Percentiles rank a stretch among this genome's conserved stretches.
Evolutionary conservation across 2,888 invertebrate genomes (phyloP).

Genomic region (Notodonta dromedarius): DNA sequence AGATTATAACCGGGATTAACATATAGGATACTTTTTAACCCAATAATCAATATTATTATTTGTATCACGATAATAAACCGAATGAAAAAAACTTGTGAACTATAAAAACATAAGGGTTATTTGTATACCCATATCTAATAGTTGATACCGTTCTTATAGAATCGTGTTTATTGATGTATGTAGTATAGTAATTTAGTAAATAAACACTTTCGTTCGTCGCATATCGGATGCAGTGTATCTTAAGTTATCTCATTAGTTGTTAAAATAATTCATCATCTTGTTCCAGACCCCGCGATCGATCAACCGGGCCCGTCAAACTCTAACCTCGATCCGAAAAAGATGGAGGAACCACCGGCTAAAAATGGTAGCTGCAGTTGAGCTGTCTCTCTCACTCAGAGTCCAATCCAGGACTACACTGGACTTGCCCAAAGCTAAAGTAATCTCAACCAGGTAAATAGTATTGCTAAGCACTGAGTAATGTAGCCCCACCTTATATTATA

Average conservation of each 20-base stretch:
- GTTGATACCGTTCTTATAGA: too few relatives aligned
- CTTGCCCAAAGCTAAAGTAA: slow-evolving; percentile 79
- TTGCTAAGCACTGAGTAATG: slow-evolving; percentile 68
- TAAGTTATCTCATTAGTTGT: too few relatives aligned
- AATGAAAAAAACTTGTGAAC: background rate
- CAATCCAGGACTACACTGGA: slow-evolving; percentile 55
- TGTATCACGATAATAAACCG: too few relatives aligned
- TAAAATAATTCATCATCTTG: slow-evolving; percentile 6
- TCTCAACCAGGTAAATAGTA: slow-evolving; percentile 75
- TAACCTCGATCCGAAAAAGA: slow-evolving; percentile 52
- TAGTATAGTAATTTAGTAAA: too few relatives aligned
- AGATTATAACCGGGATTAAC: too few relatives aligned
- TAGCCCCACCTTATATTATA: slow-evolving; percentile 55
- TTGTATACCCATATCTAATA: too few relatives aligned
- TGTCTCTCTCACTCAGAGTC: slow-evolving; percentile 55
- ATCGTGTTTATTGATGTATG: too few relatives aligned
- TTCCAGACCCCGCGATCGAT: slow-evolving; percentile 62
- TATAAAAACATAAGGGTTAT: too few relatives aligned
- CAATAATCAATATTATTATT: too few relatives aligned
- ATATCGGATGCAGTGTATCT: too few relatives aligned
- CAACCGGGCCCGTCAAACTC: slow-evolving; percentile 64
- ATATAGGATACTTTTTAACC: too few relatives aligned
- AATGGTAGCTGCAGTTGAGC: slow-evolving; percentile 75
- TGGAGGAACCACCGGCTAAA: slow-evolving; percentile 50
- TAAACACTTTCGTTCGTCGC: too few relatives aligned